These are phyloP conservation scores for Bursaphelenchus okinawaensis DNA, from an alignment of 2,888 invertebrate species.

Conservation along the genomic window DNA sequence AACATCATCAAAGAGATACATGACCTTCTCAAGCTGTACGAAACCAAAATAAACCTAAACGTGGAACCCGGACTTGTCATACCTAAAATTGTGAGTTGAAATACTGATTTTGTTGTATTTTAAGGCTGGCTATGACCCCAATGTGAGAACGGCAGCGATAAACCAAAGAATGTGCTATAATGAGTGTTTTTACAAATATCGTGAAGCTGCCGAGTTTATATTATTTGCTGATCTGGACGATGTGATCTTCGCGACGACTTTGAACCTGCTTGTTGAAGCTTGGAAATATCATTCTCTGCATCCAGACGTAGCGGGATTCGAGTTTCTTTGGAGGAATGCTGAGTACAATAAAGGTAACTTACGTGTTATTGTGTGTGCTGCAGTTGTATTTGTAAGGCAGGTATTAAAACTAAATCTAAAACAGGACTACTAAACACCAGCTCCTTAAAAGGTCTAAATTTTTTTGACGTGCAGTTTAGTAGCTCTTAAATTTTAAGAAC, in stretches of 20 bases:
- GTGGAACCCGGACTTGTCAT: not conserved
- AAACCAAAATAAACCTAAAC: not conserved
- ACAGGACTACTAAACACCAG: too few species aligned
- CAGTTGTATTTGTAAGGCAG: too few species aligned
- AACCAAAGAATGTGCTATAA: not conserved
- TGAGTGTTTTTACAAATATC: not conserved
- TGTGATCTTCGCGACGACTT: not conserved
- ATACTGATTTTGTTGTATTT: too few species aligned
- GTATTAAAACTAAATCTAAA: too few species aligned
- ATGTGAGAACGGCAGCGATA: not conserved
- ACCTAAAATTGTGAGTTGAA: not conserved
- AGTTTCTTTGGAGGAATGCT: not conserved
- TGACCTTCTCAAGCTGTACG: slow-evolving; percentile 5
- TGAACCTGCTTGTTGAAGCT: not conserved
- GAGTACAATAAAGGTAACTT: too few species aligned
- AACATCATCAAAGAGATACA: slow-evolving; percentile 7
- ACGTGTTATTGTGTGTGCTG: too few species aligned
- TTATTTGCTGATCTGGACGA: not conserved
- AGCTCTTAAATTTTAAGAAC: too few species aligned
- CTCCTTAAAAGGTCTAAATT: too few species aligned
- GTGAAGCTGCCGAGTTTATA: not conserved
- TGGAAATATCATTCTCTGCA: not conserved
- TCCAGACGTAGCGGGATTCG: not conserved
- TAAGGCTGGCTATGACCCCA: not conserved
- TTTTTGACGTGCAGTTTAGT: too few species aligned